A percentile compares a stretch with the other conserved stretches of the same genome.
These are phyloP conservation scores for Camponotus vicinus DNA, from an alignment of 1,140 invertebrate genomes.

Conservation along the genomic window DNA sequence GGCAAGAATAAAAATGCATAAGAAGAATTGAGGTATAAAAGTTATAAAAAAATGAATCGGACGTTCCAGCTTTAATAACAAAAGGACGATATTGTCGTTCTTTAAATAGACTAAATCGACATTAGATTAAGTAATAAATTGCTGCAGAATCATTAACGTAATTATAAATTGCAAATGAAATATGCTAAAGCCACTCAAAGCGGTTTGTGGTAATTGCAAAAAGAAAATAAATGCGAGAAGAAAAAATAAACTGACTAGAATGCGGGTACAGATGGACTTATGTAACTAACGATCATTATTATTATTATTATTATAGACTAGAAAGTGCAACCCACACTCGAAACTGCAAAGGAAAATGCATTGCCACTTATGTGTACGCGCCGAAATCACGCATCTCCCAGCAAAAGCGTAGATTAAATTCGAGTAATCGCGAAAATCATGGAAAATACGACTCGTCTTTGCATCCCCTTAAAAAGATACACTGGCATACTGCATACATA, in stretches of 20 bases:
- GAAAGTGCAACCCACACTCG: constrained; percentile 50
- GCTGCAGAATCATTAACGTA: neutral
- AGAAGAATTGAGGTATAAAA: neutral
- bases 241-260: constrained; percentile 67
- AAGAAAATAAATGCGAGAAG: neutral
- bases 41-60: neutral
- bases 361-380: neutral
- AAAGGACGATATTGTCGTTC: neutral
- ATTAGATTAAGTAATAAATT: neutral
- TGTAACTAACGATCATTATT: constrained; percentile 1
- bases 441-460: constrained; percentile 44
- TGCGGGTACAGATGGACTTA: constrained; percentile 35
- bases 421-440: constrained; percentile 20
- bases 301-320: constrained; percentile 67
- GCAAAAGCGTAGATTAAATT: constrained; percentile 26
- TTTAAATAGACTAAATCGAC: neutral
- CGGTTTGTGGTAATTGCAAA: neutral
- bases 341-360: constrained; percentile 13
- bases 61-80: neutral
- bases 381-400: neutral
- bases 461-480: constrained; percentile 8
- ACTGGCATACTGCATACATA: constrained; percentile 6
- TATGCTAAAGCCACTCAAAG: neutral
- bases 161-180: neutral
- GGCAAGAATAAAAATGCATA: neutral